Evolutionary conservation across 2,888 invertebrate species (phyloP).

Genomic region (Hybos culiciformis): DNA sequence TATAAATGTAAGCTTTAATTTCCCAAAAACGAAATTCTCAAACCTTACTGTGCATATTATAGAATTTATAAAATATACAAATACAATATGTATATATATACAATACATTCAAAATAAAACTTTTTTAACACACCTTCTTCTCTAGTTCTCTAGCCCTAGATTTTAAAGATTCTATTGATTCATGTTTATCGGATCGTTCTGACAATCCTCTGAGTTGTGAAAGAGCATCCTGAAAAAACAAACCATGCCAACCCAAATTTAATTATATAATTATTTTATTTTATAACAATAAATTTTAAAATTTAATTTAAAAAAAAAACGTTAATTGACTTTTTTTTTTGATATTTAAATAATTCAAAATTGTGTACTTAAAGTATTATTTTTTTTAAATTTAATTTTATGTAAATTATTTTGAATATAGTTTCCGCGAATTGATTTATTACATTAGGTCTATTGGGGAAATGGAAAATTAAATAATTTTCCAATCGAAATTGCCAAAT

Average conservation of each 20-base stretch:
- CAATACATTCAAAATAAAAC: neutral
- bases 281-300: neutral
- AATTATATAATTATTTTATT: neutral
- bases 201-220: slow-evolving; percentile 48
- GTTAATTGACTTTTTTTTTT: neutral
- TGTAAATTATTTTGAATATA: neutral
- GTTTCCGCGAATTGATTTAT: no score
- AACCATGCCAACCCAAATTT: slow-evolving; percentile 13
- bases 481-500: no score
- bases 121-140: slow-evolving; percentile 54
- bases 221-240: slow-evolving; percentile 47
- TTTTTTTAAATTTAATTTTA: neutral
- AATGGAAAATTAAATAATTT: no score
- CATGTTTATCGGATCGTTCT: slow-evolving; percentile 44
- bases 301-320: neutral
- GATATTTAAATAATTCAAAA: neutral
- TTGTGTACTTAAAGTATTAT: neutral
- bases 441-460: no score
- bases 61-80: no score
- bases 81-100: no score
- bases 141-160: slow-evolving; percentile 79
- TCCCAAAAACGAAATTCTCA: no score
- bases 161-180: slow-evolving; percentile 57
- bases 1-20: no score
- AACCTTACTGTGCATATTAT: no score